These are phyloP conservation scores for Brachyalestes nurse DNA, from an alignment of 2,797 vertebrate species.

Conservation along the genomic window DNA sequence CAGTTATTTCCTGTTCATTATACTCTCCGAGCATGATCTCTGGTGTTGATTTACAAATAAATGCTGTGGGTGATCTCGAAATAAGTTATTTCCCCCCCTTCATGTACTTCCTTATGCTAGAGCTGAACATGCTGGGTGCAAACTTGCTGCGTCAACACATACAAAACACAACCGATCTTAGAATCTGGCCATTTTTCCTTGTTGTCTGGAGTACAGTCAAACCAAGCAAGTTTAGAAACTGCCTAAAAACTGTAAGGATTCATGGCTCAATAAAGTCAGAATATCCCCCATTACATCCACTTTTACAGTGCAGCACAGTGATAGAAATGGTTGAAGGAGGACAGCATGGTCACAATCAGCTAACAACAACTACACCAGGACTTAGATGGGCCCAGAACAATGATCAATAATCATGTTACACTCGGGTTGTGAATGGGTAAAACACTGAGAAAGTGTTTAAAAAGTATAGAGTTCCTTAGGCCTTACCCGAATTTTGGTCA, in stretches of 20 bases:
- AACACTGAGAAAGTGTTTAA: constrained; percentile 10
- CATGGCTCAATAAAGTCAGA: neutral
- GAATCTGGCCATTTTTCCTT: neutral
- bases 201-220: neutral
- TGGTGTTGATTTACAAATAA: neutral
- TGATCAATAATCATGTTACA: neutral
- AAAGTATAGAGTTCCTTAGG: constrained; percentile 17
- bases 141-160: neutral
- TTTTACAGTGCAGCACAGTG: neutral
- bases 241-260: neutral
- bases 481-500: neutral
- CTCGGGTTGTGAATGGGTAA: neutral
- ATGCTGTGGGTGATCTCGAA: neutral
- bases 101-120: neutral
- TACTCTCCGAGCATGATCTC: too few species aligned
- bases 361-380: constrained; percentile 9
- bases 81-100: neutral
- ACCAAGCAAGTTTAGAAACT: neutral
- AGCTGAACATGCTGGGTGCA: neutral
- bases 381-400: constrained; percentile 15
- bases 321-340: neutral
- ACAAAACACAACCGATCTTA: neutral
- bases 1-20: neutral
- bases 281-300: neutral
- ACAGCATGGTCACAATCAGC: neutral